phyloP scores from a whole-genome alignment of 2,888 invertebrate species.

The Caenorhabditis zanzibari region DNA sequence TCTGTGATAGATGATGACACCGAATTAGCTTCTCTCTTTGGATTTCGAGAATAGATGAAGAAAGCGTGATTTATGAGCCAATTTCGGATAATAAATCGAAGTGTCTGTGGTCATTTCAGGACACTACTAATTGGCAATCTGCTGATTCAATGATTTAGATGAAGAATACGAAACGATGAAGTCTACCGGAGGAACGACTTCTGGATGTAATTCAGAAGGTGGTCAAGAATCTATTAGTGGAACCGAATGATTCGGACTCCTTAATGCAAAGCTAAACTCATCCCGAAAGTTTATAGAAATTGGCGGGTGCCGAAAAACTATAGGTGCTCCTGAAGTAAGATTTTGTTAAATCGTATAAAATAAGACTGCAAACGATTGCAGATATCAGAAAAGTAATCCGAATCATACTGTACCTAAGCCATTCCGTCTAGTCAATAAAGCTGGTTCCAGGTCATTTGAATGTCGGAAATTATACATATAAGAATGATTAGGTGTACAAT shows the following conservation, averaged over 20 bases:
- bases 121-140: constrained; percentile 40
- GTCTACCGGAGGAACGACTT: constrained; percentile 17
- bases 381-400: too few relatives aligned
- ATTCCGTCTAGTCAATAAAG: too few relatives aligned
- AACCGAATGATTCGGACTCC: not conserved
- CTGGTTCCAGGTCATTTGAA: too few relatives aligned
- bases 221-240: not conserved
- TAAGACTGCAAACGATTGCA: too few relatives aligned
- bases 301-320: too few relatives aligned
- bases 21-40: constrained; percentile 44
- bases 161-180: not conserved
- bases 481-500: not conserved
- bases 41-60: constrained; percentile 44
- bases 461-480: not conserved
- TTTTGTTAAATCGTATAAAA: too few relatives aligned
- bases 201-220: constrained; percentile 13
- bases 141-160: constrained; percentile 32
- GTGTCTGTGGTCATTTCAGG: constrained; percentile 28
- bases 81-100: constrained; percentile 53
- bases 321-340: too few relatives aligned
- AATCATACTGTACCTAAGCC: too few relatives aligned
- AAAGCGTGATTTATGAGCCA: constrained; percentile 58
- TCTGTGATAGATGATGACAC: constrained; percentile 53
- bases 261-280: too few relatives aligned
- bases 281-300: too few relatives aligned